Conservation (phyloP, 2,113 vertebrate genomes). For the Lepus timidus region DNA sequence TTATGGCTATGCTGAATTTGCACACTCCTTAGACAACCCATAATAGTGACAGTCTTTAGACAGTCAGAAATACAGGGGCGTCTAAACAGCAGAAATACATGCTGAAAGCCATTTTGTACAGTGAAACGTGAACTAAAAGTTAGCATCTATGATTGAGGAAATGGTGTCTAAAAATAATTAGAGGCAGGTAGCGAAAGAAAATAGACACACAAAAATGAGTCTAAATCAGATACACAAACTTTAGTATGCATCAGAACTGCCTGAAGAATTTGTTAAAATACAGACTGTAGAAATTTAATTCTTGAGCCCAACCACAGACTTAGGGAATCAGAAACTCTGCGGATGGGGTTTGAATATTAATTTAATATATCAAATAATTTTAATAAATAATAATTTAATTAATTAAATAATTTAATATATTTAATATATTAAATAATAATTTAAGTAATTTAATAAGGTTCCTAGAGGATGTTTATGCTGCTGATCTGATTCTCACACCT, state of each 20-base stretch:
- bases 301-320: background rate
- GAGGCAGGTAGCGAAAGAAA: background rate
- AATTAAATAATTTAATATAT: too few species aligned
- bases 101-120: background rate
- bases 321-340: background rate
- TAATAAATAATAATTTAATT: too few species aligned
- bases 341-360: background rate
- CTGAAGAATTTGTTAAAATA: background rate
- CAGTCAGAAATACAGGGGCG: background rate
- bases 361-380: too few species aligned
- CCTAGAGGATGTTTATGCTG: background rate
- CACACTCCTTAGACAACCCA: background rate
- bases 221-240: background rate
- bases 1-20: background rate
- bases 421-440: too few species aligned
- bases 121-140: conserved; percentile 2
- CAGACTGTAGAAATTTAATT: background rate
- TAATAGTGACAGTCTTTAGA: background rate
- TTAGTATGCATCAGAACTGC: background rate
- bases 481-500: background rate
- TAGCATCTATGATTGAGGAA: conserved; percentile 8
- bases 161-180: background rate
- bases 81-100: conserved; percentile 24
- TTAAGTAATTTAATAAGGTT: background rate
- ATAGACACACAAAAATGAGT: background rate